Evolutionary conservation across 2,113 vertebrate species (phyloP).

Genomic region (Lota lota): DNA sequence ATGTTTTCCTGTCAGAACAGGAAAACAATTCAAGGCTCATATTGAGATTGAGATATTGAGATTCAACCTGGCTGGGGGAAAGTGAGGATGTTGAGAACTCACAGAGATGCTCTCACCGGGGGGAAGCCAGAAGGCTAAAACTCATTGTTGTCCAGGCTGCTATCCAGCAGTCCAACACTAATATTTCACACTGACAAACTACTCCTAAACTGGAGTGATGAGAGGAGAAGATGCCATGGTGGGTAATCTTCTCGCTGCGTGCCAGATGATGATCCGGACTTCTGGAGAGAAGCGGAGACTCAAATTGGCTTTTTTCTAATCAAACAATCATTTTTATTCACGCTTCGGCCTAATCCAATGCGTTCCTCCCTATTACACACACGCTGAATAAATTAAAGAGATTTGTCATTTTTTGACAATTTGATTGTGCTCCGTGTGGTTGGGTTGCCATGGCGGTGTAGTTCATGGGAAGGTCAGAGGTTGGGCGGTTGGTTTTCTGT

Average conservation of each 20-base stretch:
- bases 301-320: conserved; percentile 49
- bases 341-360: conserved; percentile 40
- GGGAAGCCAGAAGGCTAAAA: too few relatives aligned
- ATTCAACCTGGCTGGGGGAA: too few relatives aligned
- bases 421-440: conserved; percentile 31
- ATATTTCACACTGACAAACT: too few relatives aligned
- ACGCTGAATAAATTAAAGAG: conserved; percentile 63
- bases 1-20: neutral
- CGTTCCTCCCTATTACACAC: conserved; percentile 57
- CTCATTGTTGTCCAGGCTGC: too few relatives aligned
- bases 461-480: conserved; percentile 34
- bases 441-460: conserved; percentile 35
- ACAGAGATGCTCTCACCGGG: too few relatives aligned
- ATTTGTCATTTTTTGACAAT: conserved; percentile 66
- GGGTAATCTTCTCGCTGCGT: neutral
- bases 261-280: neutral
- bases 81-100: too few relatives aligned
- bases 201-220: too few relatives aligned
- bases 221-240: too few relatives aligned
- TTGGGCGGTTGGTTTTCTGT: conserved; percentile 9
- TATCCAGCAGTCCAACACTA: too few relatives aligned
- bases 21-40: too few relatives aligned
- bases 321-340: conserved; percentile 60
- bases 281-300: conserved; percentile 22
- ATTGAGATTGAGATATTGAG: too few relatives aligned